phyloP scores from a whole-genome alignment of 2,888 invertebrate species.

The Labia minor region DNA sequence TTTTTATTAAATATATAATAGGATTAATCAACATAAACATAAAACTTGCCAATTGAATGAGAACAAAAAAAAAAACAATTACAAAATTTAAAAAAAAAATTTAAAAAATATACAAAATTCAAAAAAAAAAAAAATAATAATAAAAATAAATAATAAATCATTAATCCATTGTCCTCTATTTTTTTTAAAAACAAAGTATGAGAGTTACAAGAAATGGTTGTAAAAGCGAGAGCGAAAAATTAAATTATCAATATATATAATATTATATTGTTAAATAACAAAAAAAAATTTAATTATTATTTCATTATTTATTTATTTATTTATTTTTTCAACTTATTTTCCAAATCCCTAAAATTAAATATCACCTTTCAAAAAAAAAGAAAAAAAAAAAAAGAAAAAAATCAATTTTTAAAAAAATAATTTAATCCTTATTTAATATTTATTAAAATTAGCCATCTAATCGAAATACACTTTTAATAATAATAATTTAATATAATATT shows the following conservation, averaged over 20 bases:
- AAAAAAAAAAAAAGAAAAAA: not conserved
- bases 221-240: not conserved
- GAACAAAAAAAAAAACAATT: not conserved
- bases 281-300: not conserved
- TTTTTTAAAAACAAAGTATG: not conserved
- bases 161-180: not conserved
- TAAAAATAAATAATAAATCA: not conserved
- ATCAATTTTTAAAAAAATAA: not conserved
- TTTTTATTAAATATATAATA: too few relatives aligned
- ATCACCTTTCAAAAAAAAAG: not conserved
- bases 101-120: not conserved
- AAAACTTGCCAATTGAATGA: too few relatives aligned
- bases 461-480: not conserved
- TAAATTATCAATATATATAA: slow-evolving; percentile 3
- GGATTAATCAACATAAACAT: too few relatives aligned
- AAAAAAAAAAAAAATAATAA: not conserved
- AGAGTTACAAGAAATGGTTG: not conserved
- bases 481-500: not conserved
- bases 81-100: not conserved
- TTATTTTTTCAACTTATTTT: not conserved
- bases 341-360: not conserved
- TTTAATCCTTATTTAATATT: not conserved
- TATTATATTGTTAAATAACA: slow-evolving; percentile 9
- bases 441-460: not conserved
- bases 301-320: not conserved